Evolutionary conservation across 35 echinoderm and acorn worm genomes (phyloP), one percentile per base, ranked within the genome.

Genomic region (Stichopus chloronotus): DNA sequence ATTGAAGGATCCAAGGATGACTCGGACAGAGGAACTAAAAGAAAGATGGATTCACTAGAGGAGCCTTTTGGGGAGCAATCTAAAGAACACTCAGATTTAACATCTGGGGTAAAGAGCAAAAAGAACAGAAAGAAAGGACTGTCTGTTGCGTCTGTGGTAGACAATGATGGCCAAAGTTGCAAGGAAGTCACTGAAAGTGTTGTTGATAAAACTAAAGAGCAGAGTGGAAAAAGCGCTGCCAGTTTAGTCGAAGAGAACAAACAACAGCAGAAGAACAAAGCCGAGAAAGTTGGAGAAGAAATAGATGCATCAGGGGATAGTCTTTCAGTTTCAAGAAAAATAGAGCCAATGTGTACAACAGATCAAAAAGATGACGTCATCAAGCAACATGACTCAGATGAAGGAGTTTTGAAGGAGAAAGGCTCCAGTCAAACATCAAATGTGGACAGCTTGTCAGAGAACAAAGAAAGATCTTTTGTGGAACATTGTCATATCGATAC

Each of bases 291-390:
- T 43, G 22, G 69, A 74, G 69, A 16, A n/a, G 69, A 74, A 20
- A 17, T 17, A 4, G 61, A 4, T 14, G 61, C 19, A 74, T 20
- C 6, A 74, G 69, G 4, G 8, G 69, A 74, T n/a, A 74, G 69
- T 74, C 69, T 74, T 74, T 74, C 69, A 74, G n/a, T 7, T 74
- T 74, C 22, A 74, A 74, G 69, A 14, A 74, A 21, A 74, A n/a
- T 16, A 74, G 19, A 10, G 3, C 30, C 30, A 3, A 43, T 43
- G 30, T 43, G 30, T 43, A 3, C 30, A 43, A 43, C 30, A 3
- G 30, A 43, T 43, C 30, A 43, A 61, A 61, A 8, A 61, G 59
- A 14, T 61, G 14, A 61, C 59, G 1, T 61, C 14, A 14, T 8
- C 8, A 61, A 61, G 59, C 59, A 61, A 14, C 14, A 21, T 74